phyloP scores from a whole-genome alignment of 53 echinoderm and acorn worm species.

The Temnopleurus reevesii region DNA sequence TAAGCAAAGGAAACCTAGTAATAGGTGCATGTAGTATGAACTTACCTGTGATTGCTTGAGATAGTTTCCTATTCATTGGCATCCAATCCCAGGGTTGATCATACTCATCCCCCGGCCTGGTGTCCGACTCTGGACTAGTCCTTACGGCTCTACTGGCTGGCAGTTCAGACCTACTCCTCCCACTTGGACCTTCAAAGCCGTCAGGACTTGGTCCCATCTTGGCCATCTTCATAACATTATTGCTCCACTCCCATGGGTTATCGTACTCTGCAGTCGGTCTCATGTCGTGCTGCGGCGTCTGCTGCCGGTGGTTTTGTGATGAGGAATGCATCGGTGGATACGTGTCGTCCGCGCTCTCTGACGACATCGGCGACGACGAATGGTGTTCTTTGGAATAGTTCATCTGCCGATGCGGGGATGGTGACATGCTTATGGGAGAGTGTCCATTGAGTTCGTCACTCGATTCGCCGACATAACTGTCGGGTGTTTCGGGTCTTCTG shows the following conservation, averaged over 20 bases:
- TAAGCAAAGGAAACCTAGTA: no score
- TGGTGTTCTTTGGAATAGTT: slow-evolving; percentile 49
- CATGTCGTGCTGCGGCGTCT: slow-evolving; percentile 89
- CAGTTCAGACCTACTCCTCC: slow-evolving; percentile 85
- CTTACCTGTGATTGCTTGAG: slow-evolving; percentile 82
- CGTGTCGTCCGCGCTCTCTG: slow-evolving; percentile 58
- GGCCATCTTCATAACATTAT: slow-evolving; percentile 56
- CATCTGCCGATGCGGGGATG: slow-evolving; percentile 39
- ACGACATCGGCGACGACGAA: slow-evolving; percentile 48
- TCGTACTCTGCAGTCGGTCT: slow-evolving; percentile 92
- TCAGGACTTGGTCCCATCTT: slow-evolving; percentile 50
- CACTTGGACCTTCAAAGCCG: slow-evolving; percentile 68
- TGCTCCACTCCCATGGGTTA: slow-evolving; percentile 99
- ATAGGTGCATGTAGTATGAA: no score
- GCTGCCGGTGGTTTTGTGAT: slow-evolving; percentile 66
- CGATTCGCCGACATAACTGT: slow-evolving; percentile 56
- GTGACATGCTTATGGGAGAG: slow-evolving; percentile 47
- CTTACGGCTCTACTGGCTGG: slow-evolving; percentile 42
- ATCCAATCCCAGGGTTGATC: slow-evolving; percentile 99
- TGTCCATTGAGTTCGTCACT: slow-evolving; percentile 57
- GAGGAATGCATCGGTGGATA: slow-evolving; percentile 40
- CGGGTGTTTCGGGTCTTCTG: slow-evolving; percentile 55
- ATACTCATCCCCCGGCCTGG: slow-evolving; percentile 89
- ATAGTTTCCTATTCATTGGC: slow-evolving; percentile 76
- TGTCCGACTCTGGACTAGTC: slow-evolving; percentile 83